A percentile compares a stretch with the other conserved stretches of the same genome.
These are phyloP conservation scores for Tilapia sparmanii DNA, from an alignment of 2,113 vertebrate genomes.

Conservation along the genomic window DNA sequence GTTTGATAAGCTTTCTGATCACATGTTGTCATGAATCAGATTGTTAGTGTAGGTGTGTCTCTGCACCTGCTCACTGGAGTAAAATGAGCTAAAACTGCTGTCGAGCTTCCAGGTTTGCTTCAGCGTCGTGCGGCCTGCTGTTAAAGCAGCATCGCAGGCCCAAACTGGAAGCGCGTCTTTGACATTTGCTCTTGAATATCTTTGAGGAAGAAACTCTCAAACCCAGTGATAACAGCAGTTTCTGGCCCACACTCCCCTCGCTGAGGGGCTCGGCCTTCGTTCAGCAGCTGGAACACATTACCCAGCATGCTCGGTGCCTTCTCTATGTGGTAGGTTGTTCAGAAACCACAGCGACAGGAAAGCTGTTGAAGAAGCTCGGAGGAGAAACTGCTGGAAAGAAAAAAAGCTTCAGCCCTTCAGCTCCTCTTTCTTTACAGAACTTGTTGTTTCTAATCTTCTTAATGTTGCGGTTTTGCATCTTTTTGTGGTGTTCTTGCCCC, in stretches of 20 bases:
- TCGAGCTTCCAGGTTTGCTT: background rate
- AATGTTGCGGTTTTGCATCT: background rate
- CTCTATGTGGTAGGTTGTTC: background rate
- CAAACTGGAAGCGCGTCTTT: background rate
- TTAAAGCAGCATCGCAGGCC: rapidly evolving
- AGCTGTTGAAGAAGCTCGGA: constrained; percentile 1
- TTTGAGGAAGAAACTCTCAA: background rate
- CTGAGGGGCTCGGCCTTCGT: background rate
- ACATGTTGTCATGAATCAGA: background rate
- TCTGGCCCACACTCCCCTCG: background rate
- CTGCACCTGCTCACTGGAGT: background rate
- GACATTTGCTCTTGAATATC: background rate
- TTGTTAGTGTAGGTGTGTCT: rapidly evolving
- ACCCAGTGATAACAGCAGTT: background rate
- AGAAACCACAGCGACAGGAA: background rate
- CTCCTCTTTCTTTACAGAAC: background rate
- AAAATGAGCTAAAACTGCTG: rapidly evolving
- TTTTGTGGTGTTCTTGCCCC: rapidly evolving
- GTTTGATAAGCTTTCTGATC: background rate
- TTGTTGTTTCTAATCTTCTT: background rate
- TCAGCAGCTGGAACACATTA: constrained; percentile 50
- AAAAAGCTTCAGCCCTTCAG: background rate
- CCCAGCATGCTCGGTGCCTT: constrained; percentile 10
- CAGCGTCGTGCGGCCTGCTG: background rate
- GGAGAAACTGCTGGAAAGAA: background rate